These are phyloP conservation scores for Trinorchestia longiramus DNA, from an alignment of 1,140 invertebrate genomes.

Conservation along the genomic window DNA sequence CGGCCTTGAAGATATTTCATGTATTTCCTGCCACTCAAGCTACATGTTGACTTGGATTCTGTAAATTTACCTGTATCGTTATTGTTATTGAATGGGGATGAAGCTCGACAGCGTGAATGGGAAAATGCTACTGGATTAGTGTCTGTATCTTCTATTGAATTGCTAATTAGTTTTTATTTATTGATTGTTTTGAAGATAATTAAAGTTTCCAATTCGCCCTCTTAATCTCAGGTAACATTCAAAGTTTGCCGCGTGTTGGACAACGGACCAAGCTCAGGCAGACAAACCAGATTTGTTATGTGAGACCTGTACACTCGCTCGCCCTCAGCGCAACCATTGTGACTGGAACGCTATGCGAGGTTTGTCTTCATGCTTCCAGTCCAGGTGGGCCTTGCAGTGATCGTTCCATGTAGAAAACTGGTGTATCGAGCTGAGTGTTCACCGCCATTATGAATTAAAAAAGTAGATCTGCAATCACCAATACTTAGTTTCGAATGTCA, in stretches of 20 bases:
- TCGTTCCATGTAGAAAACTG: background rate
- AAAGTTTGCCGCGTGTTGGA: background rate
- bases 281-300: background rate
- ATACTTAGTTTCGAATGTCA: background rate
- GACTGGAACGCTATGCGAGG: background rate
- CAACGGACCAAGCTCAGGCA: background rate
- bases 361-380: background rate
- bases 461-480: background rate
- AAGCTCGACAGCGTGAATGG: background rate
- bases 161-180: background rate
- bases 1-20: background rate
- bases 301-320: background rate
- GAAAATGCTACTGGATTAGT: background rate
- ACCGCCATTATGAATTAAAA: background rate
- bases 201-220: background rate
- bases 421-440: background rate
- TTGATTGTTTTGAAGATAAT: background rate
- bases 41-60: background rate
- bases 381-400: too few species aligned
- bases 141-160: background rate
- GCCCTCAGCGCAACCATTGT: background rate
- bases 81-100: background rate
- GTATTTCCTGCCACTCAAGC: background rate
- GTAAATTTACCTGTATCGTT: background rate
- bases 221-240: background rate